These are phyloP conservation scores for Pipistrellus kuhlii DNA, from an alignment of 2,797 vertebrate genomes.

Conservation along the genomic window DNA sequence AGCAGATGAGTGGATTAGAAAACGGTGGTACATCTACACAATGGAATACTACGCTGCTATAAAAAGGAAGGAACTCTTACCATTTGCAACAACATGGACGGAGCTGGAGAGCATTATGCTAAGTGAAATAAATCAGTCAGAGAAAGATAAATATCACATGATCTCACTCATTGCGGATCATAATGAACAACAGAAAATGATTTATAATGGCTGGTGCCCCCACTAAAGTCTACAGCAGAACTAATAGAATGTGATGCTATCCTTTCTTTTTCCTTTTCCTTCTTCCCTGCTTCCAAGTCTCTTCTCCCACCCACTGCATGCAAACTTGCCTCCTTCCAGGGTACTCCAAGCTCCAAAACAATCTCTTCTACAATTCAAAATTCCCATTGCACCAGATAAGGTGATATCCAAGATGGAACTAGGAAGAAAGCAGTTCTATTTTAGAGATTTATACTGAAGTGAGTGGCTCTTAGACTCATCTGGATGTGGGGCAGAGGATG, in stretches of 20 bases:
- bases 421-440: neutral
- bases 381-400: neutral
- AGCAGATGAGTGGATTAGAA: no score
- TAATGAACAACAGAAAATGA: no score
- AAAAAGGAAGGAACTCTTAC: no score
- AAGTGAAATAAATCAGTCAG: no score
- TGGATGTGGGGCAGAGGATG: neutral
- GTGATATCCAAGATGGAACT: neutral
- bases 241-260: neutral
- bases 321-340: conserved; percentile 3
- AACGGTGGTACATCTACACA: no score
- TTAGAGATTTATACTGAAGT: conserved; percentile 13
- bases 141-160: no score
- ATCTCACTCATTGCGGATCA: no score
- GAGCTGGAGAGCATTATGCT: no score
- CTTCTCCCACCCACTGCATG: neutral
- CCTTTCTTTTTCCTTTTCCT: conserved; percentile 30
- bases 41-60: no score
- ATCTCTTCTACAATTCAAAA: conserved; percentile 15
- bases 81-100: no score
- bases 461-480: neutral
- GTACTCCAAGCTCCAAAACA: neutral
- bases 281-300: neutral
- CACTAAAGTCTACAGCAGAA: neutral
- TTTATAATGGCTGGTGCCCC: neutral